phyloP scores from a whole-genome alignment of 2,797 vertebrate genomes.

The Microtus obscurus region DNA sequence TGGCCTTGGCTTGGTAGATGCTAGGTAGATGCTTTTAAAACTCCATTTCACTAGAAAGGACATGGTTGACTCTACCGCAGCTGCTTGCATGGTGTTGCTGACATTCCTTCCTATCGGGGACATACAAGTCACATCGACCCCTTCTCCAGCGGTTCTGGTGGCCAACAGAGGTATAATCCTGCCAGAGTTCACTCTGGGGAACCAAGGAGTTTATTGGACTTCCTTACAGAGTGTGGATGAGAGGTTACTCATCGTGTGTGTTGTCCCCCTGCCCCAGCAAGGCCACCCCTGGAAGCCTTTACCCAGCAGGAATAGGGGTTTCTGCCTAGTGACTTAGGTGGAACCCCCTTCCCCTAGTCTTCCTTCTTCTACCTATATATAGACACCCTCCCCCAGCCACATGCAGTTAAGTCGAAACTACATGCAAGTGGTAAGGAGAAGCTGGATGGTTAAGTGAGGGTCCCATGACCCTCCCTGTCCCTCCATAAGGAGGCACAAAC shows the following conservation, averaged over 20 bases:
- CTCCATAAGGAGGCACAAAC: not conserved
- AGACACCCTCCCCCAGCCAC: not conserved
- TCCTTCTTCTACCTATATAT: not conserved
- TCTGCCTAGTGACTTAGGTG: too few species aligned
- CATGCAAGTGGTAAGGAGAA: not conserved
- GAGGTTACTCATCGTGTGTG: not conserved
- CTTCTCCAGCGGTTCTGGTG: not conserved
- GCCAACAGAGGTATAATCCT: not conserved
- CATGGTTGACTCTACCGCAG: not conserved
- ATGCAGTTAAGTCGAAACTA: not conserved
- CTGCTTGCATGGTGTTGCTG: not conserved
- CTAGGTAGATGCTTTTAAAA: slow-evolving; percentile 33
- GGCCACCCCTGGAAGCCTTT: not conserved
- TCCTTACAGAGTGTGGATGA: not conserved
- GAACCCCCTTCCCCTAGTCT: not conserved
- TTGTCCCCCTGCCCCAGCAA: too few species aligned
- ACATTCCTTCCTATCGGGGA: not conserved
- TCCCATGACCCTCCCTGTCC: not conserved
- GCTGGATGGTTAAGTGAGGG: not conserved
- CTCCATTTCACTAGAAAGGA: slow-evolving; percentile 16
- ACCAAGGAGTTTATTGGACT: not conserved
- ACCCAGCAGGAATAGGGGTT: not conserved
- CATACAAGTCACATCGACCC: not conserved
- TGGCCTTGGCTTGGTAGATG: not conserved
- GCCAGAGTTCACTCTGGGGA: not conserved